Percentiles rank a stretch among this genome's conserved stretches.
These are phyloP conservation scores for Ganaspis brasiliensis DNA, from an alignment of 2,888 invertebrate species.

Conservation along the genomic window DNA sequence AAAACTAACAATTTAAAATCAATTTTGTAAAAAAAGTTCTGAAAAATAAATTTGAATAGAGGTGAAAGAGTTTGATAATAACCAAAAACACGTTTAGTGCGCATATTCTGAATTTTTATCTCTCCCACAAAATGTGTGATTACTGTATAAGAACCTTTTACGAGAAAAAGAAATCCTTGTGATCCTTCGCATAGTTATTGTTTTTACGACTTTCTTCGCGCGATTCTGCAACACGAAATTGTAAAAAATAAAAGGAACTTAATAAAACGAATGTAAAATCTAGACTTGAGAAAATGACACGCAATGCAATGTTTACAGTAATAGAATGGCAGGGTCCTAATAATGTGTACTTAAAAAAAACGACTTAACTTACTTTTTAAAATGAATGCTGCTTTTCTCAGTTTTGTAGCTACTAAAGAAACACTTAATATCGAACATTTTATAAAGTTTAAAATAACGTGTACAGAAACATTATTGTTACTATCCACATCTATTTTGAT, in stretches of 20 bases:
- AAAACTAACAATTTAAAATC: no score
- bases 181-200: conserved; percentile 1
- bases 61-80: not conserved
- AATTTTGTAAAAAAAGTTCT: not conserved
- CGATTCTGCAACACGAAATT: conserved; percentile 1
- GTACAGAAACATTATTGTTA: no score
- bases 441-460: no score
- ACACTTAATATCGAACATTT: no score
- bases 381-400: no score
- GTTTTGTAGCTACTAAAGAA: no score
- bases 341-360: not conserved
- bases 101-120: not conserved
- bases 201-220: conserved; percentile 19
- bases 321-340: not conserved
- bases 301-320: not conserved
- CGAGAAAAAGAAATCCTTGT: conserved; percentile 15
- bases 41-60: no score
- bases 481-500: no score
- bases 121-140: not conserved
- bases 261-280: conserved; percentile 14
- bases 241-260: not conserved
- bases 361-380: not conserved
- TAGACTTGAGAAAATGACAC: not conserved
- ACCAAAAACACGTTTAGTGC: not conserved
- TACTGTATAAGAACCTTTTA: not conserved